A percentile compares a stretch with the other conserved stretches of the same genome.
Evolutionary conservation across 2,797 vertebrate genomes (phyloP).

Genomic region (Masticophis lateralis): DNA sequence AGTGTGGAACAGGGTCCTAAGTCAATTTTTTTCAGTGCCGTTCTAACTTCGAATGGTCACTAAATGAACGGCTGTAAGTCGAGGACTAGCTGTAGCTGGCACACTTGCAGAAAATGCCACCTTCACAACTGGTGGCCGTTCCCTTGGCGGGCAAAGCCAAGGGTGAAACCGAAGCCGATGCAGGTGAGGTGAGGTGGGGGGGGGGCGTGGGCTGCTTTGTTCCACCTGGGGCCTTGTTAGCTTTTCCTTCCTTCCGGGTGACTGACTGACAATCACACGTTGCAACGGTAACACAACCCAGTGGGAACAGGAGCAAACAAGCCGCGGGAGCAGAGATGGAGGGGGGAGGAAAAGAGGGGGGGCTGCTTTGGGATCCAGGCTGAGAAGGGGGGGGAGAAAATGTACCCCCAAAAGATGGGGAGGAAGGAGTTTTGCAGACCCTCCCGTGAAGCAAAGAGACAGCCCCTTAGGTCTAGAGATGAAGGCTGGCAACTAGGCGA

Average conservation of each 20-base stretch:
- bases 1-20: background rate
- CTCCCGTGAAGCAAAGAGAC: no score
- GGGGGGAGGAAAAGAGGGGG: no score
- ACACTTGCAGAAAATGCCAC: background rate
- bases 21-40: no score
- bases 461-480: no score
- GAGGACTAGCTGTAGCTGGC: background rate
- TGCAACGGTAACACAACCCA: no score
- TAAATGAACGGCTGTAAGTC: accelerated
- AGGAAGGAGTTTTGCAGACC: background rate
- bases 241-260: background rate
- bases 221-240: background rate
- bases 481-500: no score
- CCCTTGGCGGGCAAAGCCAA: accelerated
- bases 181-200: background rate
- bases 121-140: accelerated
- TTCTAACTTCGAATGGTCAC: background rate
- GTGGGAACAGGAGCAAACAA: background rate
- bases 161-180: accelerated
- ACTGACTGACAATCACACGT: background rate
- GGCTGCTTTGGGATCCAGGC: background rate
- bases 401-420: background rate
- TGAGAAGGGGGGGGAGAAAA: background rate
- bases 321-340: no score
- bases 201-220: background rate